Percentiles rank a stretch among this genome's conserved stretches.
Conservation (phyloP, 2,113 vertebrate genomes). For the Zosterops pallidus region DNA sequence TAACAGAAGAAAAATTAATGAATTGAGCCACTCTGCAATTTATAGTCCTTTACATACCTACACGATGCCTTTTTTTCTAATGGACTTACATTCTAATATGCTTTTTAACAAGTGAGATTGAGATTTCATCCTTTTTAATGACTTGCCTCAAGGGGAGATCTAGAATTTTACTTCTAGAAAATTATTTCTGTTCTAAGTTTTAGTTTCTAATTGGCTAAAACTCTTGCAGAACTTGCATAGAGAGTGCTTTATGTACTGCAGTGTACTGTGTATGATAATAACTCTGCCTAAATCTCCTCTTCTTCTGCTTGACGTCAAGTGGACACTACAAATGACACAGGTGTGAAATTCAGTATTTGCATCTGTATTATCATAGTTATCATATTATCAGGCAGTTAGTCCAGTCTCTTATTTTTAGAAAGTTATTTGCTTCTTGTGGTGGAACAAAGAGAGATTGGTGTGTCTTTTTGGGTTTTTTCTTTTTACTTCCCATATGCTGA, state of each 20-base stretch:
- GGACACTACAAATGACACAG: neutral
- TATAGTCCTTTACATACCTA: neutral
- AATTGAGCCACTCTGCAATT: neutral
- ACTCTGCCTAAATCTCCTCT: neutral
- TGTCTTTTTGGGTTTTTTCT: neutral
- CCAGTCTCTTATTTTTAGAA: neutral
- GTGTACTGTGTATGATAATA: neutral
- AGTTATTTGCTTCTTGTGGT: neutral
- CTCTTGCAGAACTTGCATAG: neutral
- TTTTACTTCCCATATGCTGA: neutral
- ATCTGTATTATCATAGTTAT: neutral
- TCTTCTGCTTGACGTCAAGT: neutral
- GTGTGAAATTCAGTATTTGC: neutral
- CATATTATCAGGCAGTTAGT: neutral
- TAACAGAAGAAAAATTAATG: neutral
- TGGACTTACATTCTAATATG: neutral
- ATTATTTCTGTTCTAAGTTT: neutral
- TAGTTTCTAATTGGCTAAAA: neutral
- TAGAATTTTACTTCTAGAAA: neutral
- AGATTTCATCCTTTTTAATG: neutral
- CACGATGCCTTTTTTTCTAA: neutral
- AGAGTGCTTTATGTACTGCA: neutral
- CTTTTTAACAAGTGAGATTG: neutral
- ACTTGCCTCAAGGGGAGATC: neutral
- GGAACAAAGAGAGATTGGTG: neutral